Conservation (phyloP, 2,888 invertebrate species). For the Lycocerus yunnanus region DNA sequence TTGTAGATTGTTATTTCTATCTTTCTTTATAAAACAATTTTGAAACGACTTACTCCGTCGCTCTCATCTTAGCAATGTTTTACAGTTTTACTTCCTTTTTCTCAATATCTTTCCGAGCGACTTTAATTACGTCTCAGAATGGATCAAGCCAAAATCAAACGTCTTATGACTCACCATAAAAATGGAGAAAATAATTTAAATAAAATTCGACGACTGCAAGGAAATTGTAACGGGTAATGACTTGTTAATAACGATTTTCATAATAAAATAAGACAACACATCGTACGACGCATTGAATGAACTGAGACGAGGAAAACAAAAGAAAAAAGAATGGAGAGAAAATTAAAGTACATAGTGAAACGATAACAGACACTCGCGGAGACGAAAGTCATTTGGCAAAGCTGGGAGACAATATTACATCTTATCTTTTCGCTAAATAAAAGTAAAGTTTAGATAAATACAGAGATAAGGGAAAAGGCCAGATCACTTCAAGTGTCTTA, state of each 20-base stretch:
- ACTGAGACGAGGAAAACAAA: slow-evolving; percentile 38
- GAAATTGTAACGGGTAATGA: slow-evolving; percentile 50
- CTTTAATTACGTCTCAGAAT: slow-evolving; percentile 35
- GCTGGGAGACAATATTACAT: slow-evolving; percentile 40
- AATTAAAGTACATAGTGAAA: slow-evolving; percentile 44
- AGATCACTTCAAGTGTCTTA: slow-evolving; percentile 53
- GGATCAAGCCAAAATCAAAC: slow-evolving; percentile 24
- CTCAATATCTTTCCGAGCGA: slow-evolving; percentile 41
- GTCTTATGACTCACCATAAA: slow-evolving; percentile 25
- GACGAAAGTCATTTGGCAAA: slow-evolving; percentile 48
- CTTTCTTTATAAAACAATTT: slow-evolving; percentile 30
- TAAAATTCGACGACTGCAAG: slow-evolving; percentile 40
- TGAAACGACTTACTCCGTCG: slow-evolving; percentile 13
- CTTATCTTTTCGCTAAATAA: slow-evolving; percentile 51
- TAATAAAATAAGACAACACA: slow-evolving; percentile 43
- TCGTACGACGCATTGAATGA: slow-evolving; percentile 44
- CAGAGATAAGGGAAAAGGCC: slow-evolving; percentile 50
- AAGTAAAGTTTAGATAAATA: slow-evolving; percentile 55
- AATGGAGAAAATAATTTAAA: slow-evolving; percentile 34
- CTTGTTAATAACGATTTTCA: slow-evolving; percentile 49
- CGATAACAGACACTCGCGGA: slow-evolving; percentile 44
- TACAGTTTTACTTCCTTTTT: slow-evolving; percentile 38
- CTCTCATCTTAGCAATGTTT: slow-evolving; percentile 32
- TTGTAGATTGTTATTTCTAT: slow-evolving; percentile 58
- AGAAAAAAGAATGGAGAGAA: slow-evolving; percentile 40